Percentiles rank a stretch among this genome's conserved stretches.
phyloP scores from a whole-genome alignment of 2,888 invertebrate genomes.

The Amphipyra berbera region DNA sequence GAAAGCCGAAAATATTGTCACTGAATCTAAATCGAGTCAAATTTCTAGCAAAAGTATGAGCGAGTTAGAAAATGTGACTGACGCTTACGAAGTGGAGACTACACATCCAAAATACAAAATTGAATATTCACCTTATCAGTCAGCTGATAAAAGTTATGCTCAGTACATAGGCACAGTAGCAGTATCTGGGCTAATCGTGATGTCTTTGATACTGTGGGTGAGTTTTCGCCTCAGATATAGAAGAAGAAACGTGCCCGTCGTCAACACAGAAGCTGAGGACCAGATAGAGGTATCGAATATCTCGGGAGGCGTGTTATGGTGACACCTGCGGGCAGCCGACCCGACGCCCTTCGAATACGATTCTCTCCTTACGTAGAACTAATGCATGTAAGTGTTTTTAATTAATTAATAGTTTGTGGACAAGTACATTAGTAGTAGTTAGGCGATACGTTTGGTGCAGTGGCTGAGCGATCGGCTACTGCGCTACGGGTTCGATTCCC shows the following conservation, averaged over 20 bases:
- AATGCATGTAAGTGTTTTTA: slow-evolving; percentile 76
- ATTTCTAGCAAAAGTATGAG: slow-evolving; percentile 62
- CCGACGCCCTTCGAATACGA: slow-evolving; percentile 90
- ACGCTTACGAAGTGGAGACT: slow-evolving; percentile 63
- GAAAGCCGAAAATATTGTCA: slow-evolving; percentile 54
- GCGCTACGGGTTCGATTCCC: too few species aligned
- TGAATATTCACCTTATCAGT: slow-evolving; percentile 81
- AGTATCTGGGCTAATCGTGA: slow-evolving; percentile 88
- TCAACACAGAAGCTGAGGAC: slow-evolving; percentile 75
- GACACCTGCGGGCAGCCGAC: slow-evolving; percentile 91
- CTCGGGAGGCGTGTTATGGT: slow-evolving; percentile 92
- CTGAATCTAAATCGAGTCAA: slow-evolving; percentile 60
- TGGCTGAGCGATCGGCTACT: too few species aligned
- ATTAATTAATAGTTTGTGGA: slow-evolving; percentile 22
- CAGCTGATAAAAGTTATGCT: slow-evolving; percentile 74
- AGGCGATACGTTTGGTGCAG: too few species aligned
- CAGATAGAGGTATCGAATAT: slow-evolving; percentile 91
- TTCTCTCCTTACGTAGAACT: slow-evolving; percentile 88
- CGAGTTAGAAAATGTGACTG: slow-evolving; percentile 64
- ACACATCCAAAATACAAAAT: slow-evolving; percentile 76
- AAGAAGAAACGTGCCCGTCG: slow-evolving; percentile 74
- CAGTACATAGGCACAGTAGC: slow-evolving; percentile 89
- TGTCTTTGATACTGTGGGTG: slow-evolving; percentile 89
- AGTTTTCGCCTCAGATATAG: slow-evolving; percentile 82
- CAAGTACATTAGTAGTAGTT: too few species aligned